A percentile compares a stretch with the other conserved stretches of the same genome.
These are phyloP conservation scores for Apis florea DNA, from an alignment of 1,140 invertebrate species.

Conservation along the genomic window DNA sequence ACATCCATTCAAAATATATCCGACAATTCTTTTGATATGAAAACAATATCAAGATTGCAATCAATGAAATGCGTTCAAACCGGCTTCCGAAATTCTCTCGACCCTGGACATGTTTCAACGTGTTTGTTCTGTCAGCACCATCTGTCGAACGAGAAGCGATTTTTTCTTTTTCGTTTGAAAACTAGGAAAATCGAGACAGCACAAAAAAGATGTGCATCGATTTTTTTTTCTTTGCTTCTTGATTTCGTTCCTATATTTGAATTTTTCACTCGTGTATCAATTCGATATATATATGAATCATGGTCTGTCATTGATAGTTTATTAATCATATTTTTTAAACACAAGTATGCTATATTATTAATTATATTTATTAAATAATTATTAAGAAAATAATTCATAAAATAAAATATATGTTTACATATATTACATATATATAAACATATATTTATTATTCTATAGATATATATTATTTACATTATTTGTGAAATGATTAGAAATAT, in stretches of 20 bases:
- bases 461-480: too few relatives aligned
- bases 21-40: neutral
- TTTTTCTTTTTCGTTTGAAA: conserved; percentile 1
- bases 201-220: conserved; percentile 21
- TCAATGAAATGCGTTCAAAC: conserved; percentile 5
- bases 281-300: neutral
- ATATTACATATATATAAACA: too few relatives aligned
- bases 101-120: neutral
- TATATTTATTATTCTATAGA: too few relatives aligned
- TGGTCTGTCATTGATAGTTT: neutral
- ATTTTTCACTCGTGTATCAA: neutral
- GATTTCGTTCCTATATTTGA: neutral
- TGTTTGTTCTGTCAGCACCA: conserved; percentile 31
- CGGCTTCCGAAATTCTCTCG: conserved; percentile 12
- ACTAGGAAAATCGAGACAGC: conserved; percentile 33
- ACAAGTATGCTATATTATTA: too few relatives aligned
- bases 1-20: neutral
- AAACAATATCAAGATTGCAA: neutral
- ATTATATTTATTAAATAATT: too few relatives aligned
- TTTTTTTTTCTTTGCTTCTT: neutral
- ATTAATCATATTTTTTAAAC: too few relatives aligned
- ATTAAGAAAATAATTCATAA: too few relatives aligned
- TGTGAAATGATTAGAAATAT: too few relatives aligned
- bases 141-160: conserved; percentile 38
- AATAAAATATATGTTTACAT: too few relatives aligned